Percentiles rank a stretch among this genome's conserved stretches.
phyloP scores from a whole-genome alignment of 2,113 vertebrate genomes.

The Neodontobutis hainanensis region DNA sequence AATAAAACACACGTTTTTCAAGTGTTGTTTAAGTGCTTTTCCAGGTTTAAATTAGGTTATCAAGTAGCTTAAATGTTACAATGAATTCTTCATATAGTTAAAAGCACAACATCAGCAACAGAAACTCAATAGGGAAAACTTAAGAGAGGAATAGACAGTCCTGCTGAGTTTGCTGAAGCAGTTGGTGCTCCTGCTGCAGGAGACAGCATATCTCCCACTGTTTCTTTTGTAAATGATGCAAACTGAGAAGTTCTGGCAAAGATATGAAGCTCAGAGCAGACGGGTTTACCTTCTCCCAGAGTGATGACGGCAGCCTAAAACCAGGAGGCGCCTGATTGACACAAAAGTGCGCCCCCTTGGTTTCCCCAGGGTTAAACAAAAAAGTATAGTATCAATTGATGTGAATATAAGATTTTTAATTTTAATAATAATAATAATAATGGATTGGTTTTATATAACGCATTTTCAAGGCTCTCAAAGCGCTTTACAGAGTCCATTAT shows the following conservation, averaged over 20 bases:
- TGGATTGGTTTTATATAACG: too few relatives aligned
- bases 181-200: background rate
- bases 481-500: too few relatives aligned
- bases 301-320: constrained; percentile 50
- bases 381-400: too few relatives aligned
- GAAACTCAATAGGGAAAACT: background rate
- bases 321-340: constrained; percentile 55
- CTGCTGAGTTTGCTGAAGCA: constrained; percentile 14
- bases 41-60: background rate
- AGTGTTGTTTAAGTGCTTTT: constrained; percentile 8
- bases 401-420: too few relatives aligned
- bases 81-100: background rate
- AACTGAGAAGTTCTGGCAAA: constrained; percentile 48
- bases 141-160: constrained; percentile 9
- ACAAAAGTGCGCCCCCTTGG: constrained; percentile 51
- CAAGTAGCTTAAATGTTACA: background rate
- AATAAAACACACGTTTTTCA: background rate
- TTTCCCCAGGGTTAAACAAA: constrained; percentile 34
- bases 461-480: too few relatives aligned
- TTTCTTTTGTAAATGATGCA: constrained; percentile 43
- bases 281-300: constrained; percentile 6
- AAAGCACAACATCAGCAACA: constrained; percentile 13
- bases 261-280: constrained; percentile 28
- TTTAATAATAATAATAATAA: too few relatives aligned
- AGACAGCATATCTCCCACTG: constrained; percentile 18